Conservation (phyloP, 1,140 invertebrate species). For the Bombyx mandarina region DNA sequence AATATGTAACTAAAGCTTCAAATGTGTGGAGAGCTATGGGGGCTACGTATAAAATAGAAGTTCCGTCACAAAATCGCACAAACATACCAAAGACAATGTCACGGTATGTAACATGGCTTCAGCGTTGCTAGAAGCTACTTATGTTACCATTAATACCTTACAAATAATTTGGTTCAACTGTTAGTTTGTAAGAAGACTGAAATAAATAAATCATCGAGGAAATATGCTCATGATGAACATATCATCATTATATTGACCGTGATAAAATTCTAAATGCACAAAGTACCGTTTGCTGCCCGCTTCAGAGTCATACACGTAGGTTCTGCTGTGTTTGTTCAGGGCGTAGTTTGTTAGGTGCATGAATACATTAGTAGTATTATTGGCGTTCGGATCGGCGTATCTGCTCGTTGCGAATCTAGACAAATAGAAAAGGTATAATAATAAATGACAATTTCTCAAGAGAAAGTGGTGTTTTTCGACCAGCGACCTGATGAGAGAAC, state of each 20-base stretch:
- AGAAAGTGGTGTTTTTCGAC: too few species aligned
- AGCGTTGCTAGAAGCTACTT: too few species aligned
- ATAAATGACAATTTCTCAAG: not conserved
- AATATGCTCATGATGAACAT: not conserved
- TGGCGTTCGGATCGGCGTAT: constrained; percentile 84
- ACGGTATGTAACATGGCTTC: too few species aligned
- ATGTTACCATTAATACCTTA: too few species aligned
- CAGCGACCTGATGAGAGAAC: too few species aligned
- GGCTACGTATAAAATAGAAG: too few species aligned
- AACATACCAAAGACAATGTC: too few species aligned
- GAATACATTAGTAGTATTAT: constrained; percentile 88
- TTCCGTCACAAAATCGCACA: too few species aligned
- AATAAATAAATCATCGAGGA: too few species aligned
- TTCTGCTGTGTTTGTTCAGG: constrained; percentile 91
- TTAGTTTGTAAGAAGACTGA: not conserved
- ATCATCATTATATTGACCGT: constrained; percentile 3
- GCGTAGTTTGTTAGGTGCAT: constrained; percentile 99
- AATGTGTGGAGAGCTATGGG: too few species aligned
- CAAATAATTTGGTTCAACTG: not conserved
- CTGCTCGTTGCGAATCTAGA: constrained; percentile 87
- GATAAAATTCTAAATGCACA: too few species aligned
- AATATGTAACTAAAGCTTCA: too few species aligned
- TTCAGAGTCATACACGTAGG: constrained; percentile 81
- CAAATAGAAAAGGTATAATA: constrained; percentile 8
- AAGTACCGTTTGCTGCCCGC: constrained; percentile 85